These are phyloP conservation scores for Bubo bubo DNA, from an alignment of 2,113 vertebrate genomes.

Conservation along the genomic window DNA sequence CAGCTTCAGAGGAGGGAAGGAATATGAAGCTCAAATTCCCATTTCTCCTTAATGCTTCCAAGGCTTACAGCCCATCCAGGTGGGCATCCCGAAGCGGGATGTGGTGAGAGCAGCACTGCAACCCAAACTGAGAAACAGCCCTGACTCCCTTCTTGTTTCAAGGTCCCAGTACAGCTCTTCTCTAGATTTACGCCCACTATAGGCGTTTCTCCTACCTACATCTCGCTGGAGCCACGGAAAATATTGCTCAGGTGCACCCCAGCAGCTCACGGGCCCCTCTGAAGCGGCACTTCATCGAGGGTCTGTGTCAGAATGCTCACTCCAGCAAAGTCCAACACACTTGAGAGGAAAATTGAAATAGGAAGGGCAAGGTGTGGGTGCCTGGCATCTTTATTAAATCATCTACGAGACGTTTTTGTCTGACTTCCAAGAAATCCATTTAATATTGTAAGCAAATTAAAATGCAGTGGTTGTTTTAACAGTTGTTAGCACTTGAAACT, in stretches of 20 bases:
- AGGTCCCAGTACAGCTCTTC: background rate
- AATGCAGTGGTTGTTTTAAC: background rate
- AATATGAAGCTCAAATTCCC: fast-evolving
- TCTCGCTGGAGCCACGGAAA: background rate
- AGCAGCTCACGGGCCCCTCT: fast-evolving
- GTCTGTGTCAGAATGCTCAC: background rate
- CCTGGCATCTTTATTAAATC: slow-evolving; percentile 10
- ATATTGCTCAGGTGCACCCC: background rate
- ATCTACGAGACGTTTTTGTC: background rate
- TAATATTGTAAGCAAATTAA: slow-evolving; percentile 46
- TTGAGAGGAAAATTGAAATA: background rate
- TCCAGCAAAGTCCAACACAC: background rate
- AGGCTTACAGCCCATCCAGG: background rate
- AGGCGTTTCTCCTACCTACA: fast-evolving
- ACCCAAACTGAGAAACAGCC: background rate
- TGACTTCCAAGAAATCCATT: background rate
- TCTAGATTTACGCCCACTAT: fast-evolving
- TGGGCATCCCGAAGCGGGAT: background rate
- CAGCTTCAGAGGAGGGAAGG: background rate
- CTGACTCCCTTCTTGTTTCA: background rate
- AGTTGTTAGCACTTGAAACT: background rate
- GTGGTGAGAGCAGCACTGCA: background rate
- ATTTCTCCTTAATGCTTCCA: background rate
- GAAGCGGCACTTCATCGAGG: background rate
- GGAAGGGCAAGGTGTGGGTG: background rate